Evolutionary conservation across 92 coral and sea anemone species (phyloP), one percentile per base, ranked within the genome.

Genomic region (Diadumene lineata): DNA sequence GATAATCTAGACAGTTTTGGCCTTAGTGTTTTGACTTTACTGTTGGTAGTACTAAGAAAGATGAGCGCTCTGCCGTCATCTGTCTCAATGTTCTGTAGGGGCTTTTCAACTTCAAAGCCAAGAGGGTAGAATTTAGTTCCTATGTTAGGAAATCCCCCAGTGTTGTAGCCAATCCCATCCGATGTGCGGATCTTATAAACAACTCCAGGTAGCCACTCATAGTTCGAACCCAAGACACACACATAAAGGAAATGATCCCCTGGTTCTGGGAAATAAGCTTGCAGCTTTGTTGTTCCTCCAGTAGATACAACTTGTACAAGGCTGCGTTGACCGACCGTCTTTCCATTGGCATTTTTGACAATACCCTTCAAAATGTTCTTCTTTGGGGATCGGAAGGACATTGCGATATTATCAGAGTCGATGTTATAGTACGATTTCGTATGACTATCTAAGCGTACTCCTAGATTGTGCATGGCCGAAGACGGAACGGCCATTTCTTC

Each of bases 61-160:
- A 91, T 51, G 7, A 55, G 26, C 7, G 88, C 81, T 66, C 60
- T 75, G 31, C 97, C 97, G 60, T 79, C 72, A 61, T 74, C 85
- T 0, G 90, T 77, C 31, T 79, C 80, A 26, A 91, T 88, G 83
- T 91, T 91, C 70, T 56, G 79, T 27, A 65, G 31, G 30, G 97
- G 97, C 24, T 81, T 70, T 22, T 87, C 73, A 63, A 91, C 34
- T 55, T 70, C 85, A 72, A 91, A 88, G 1, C 93, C 93, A 29
- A 81, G 80, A 38, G 97, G 48, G 43, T 91, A 74, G 17, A 91
- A 85, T 9, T 81, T 83, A 17, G 72, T 48, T 48, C 84, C 70
- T 0, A 91, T 67, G 48, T 56, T 58, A 21, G 97, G 97, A 79
- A 88, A 91, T n/a, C 97, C 97, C 2, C 97, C 97, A 31, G 81